These are phyloP conservation scores for Botia almorhae DNA, from an alignment of 2,797 vertebrate genomes.

Conservation along the genomic window DNA sequence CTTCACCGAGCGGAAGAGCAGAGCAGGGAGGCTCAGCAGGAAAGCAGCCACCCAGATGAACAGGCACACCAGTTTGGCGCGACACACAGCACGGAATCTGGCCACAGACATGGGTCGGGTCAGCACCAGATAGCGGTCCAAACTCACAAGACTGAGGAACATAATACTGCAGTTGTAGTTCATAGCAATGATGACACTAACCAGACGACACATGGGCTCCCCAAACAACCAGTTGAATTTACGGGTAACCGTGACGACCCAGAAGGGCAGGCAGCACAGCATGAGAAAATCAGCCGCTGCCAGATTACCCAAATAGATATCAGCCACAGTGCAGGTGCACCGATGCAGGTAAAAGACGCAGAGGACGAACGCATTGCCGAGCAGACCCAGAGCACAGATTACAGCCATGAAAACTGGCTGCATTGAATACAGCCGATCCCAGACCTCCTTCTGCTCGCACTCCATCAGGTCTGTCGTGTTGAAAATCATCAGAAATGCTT, in stretches of 20 bases:
- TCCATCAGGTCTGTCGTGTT: constrained; percentile 47
- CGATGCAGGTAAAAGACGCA: constrained; percentile 82
- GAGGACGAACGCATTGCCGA: constrained; percentile 87
- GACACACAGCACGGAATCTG: constrained; percentile 71
- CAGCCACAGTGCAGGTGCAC: constrained; percentile 81
- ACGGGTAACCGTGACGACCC: constrained; percentile 81
- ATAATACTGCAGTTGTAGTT: constrained; percentile 87
- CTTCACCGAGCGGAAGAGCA: constrained; percentile 77
- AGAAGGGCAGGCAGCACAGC: constrained; percentile 85
- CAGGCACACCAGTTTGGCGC: constrained; percentile 81
- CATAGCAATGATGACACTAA: constrained; percentile 77
- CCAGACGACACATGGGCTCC: constrained; percentile 79
- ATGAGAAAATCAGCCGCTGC: constrained; percentile 85
- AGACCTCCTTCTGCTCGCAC: constrained; percentile 70
- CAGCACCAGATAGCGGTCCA: constrained; percentile 87
- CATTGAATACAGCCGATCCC: constrained; percentile 76
- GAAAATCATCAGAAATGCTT: constrained; percentile 41
- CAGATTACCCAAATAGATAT: constrained; percentile 89
- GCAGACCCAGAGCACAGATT: constrained; percentile 79
- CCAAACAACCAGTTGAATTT: constrained; percentile 86
- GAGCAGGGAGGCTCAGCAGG: constrained; percentile 80
- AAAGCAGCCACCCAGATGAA: constrained; percentile 79
- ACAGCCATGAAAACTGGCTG: constrained; percentile 86
- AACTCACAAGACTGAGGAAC: constrained; percentile 86
- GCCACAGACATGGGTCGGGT: constrained; percentile 84